Conservation (phyloP, 2,113 vertebrate genomes). For the Clarias gariepinus region DNA sequence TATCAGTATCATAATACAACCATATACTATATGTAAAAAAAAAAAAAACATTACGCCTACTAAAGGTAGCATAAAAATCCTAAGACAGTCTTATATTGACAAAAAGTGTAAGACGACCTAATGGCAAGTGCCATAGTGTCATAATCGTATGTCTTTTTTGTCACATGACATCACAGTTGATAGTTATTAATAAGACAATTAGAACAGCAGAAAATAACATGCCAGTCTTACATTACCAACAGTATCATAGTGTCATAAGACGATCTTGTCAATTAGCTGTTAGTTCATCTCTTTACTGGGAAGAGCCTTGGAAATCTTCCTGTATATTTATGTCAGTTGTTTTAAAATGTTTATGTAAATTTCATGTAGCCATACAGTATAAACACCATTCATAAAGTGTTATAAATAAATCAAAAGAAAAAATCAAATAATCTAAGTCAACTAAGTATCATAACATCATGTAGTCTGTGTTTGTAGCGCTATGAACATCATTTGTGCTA, state of each 20-base stretch:
- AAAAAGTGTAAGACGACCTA: neutral
- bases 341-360: neutral
- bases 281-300: neutral
- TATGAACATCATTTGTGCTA: neutral
- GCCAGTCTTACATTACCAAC: too few relatives aligned
- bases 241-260: too few relatives aligned
- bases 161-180: neutral
- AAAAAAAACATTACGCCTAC: neutral
- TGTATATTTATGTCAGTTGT: neutral
- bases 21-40: too few relatives aligned
- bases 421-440: neutral
- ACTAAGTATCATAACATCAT: neutral
- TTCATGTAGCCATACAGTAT: neutral
- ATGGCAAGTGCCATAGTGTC: neutral
- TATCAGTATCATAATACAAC: neutral
- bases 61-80: neutral
- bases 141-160: neutral
- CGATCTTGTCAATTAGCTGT: too few relatives aligned
- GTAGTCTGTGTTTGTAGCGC: neutral
- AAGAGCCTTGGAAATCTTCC: neutral
- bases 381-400: neutral
- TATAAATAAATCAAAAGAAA: neutral
- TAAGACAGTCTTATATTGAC: neutral
- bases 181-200: neutral
- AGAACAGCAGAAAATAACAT: neutral